These are phyloP conservation scores for Sceloporus undulatus DNA, from an alignment of 2,113 vertebrate species.

Conservation along the genomic window DNA sequence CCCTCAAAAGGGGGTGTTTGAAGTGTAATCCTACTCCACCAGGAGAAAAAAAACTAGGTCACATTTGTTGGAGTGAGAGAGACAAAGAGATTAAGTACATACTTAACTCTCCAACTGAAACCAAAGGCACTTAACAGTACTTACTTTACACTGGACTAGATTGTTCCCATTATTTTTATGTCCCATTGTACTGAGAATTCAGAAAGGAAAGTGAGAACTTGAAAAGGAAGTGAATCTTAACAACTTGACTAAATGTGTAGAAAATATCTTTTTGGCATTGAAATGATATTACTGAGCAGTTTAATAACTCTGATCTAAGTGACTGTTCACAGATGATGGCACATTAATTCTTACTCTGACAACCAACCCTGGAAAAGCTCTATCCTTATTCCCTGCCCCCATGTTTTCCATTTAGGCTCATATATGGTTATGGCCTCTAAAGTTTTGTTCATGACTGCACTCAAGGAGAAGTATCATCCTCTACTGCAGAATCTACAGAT, in stretches of 20 bases:
- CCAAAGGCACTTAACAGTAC: neutral
- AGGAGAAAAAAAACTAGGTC: neutral
- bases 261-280: slow-evolving; percentile 30
- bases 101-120: slow-evolving; percentile 11
- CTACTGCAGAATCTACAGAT: neutral
- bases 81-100: neutral
- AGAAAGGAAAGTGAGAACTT: neutral
- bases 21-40: neutral
- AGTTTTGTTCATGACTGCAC: neutral
- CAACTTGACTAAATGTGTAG: slow-evolving; percentile 12
- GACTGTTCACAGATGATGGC: slow-evolving; percentile 25
- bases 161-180: slow-evolving; percentile 5
- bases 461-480: neutral
- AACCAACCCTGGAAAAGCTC: neutral
- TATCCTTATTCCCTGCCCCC: no score
- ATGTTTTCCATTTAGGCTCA: neutral
- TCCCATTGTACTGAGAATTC: neutral
- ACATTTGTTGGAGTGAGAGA: neutral
- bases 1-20: neutral
- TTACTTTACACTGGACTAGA: neutral
- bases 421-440: neutral
- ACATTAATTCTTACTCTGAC: neutral
- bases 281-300: slow-evolving; percentile 25
- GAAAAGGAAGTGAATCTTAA: slow-evolving; percentile 19
- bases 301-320: slow-evolving; percentile 42